phyloP scores from a whole-genome alignment of 2,113 vertebrate species.

The Mormoops blainvillei region DNA sequence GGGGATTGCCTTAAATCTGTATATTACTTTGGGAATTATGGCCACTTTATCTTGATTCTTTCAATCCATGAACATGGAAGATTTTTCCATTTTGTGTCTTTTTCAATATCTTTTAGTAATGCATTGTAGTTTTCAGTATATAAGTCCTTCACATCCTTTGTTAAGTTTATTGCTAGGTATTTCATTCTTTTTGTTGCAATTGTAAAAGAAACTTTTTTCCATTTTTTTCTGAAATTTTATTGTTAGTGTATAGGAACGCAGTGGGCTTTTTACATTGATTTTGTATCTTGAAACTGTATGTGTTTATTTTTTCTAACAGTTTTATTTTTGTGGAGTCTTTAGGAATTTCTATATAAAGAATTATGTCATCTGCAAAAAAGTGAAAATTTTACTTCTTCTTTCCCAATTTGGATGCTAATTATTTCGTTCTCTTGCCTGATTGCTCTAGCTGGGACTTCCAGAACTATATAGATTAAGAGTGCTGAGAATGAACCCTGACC shows the following conservation, averaged over 20 bases:
- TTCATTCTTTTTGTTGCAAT: neutral
- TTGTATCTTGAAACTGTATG: neutral
- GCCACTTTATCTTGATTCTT: neutral
- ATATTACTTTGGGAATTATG: neutral
- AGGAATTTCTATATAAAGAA: neutral
- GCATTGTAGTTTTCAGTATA: neutral
- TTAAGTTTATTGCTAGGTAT: neutral
- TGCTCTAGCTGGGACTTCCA: neutral
- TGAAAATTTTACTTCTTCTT: neutral
- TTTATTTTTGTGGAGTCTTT: neutral
- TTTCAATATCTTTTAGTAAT: neutral
- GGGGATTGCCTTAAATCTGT: neutral
- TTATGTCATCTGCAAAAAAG: neutral
- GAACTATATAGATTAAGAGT: neutral
- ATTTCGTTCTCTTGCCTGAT: neutral
- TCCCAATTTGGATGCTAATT: neutral
- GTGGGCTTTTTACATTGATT: neutral
- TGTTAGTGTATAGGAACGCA: neutral
- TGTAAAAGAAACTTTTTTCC: neutral
- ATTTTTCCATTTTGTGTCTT: neutral
- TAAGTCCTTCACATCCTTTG: neutral
- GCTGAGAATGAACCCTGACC: neutral
- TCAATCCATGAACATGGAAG: neutral
- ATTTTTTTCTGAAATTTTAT: neutral
- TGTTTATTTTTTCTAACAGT: neutral